A percentile compares a stretch with the other conserved stretches of the same genome.
Evolutionary conservation across 2,797 vertebrate species (phyloP).

Genomic region (Rhinatrema bivittatum): DNA sequence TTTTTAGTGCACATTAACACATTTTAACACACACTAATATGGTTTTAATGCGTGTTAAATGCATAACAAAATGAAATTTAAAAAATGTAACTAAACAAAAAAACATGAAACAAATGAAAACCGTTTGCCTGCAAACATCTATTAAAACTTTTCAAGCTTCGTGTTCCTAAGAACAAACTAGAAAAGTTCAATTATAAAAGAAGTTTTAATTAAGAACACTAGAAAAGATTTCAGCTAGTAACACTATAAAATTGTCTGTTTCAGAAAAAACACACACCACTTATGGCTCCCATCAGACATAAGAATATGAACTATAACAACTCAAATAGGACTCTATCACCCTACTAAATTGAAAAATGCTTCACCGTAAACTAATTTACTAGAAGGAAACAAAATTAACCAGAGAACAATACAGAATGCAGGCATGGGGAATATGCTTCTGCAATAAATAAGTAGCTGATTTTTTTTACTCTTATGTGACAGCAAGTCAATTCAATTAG

Average conservation of each 20-base stretch:
- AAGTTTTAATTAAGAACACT: no score
- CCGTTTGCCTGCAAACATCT: no score
- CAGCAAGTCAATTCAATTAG: not conserved
- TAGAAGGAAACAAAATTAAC: conserved; percentile 44
- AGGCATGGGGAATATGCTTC: conserved; percentile 11
- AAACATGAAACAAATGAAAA: no score
- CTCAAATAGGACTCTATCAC: conserved; percentile 2
- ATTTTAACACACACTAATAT: no score
- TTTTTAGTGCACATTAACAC: no score
- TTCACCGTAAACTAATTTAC: conserved; percentile 15
- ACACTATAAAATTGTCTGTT: conserved; percentile 1
- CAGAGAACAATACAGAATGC: conserved; percentile 25
- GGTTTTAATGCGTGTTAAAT: no score
- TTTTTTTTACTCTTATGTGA: not conserved
- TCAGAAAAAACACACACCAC: conserved; percentile 9
- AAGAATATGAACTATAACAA: conserved; percentile 1
- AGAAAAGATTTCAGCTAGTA: conserved; percentile 5
- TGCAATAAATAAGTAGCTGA: conserved; percentile 6
- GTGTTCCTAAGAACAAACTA: no score
- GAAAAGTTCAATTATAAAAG: conserved; percentile 1
- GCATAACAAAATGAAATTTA: no score
- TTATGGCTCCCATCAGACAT: not conserved
- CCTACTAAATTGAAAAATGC: not conserved
- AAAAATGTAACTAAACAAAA: no score
- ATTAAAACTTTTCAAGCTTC: no score